Conservation (phyloP, 1,140 invertebrate species). For the Bombus sylvicola region DNA sequence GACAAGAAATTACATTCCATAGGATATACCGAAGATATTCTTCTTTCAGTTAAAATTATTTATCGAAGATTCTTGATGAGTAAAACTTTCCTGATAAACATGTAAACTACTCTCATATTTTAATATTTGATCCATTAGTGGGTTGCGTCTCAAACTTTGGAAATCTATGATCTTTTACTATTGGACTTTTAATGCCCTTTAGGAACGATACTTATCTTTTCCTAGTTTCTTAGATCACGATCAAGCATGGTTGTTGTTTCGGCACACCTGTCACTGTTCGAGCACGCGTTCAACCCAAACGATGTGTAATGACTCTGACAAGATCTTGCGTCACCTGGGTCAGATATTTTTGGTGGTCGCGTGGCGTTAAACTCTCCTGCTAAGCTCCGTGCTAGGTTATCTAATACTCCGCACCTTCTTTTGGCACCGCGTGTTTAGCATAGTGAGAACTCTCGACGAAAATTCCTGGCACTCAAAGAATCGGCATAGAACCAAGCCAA, state of each 20-base stretch:
- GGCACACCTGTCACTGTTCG: conserved; percentile 64
- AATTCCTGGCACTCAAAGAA: conserved; percentile 59
- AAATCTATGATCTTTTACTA: too few relatives aligned
- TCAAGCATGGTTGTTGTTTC: conserved; percentile 47
- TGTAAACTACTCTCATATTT: too few relatives aligned
- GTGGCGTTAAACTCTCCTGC: conserved; percentile 65
- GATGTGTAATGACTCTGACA: conserved; percentile 62
- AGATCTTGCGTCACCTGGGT: conserved; percentile 71
- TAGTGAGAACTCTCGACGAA: conserved; percentile 50
- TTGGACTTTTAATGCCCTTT: not conserved
- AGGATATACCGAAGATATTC: not conserved
- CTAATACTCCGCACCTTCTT: conserved; percentile 63
- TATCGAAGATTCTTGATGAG: not conserved
- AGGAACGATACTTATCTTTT: not conserved
- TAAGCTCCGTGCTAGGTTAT: conserved; percentile 51
- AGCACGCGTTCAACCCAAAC: conserved; percentile 41
- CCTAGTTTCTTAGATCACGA: not conserved
- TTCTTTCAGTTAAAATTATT: not conserved
- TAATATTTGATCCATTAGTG: too few relatives aligned
- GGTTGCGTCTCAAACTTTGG: too few relatives aligned
- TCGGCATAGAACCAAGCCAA: conserved; percentile 29
- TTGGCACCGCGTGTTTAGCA: conserved; percentile 56
- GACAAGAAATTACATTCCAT: not conserved
- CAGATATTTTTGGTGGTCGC: conserved; percentile 72
- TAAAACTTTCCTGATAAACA: not conserved